Conservation (phyloP, 2,797 vertebrate genomes). For the Stomatorhinus walkeri region DNA sequence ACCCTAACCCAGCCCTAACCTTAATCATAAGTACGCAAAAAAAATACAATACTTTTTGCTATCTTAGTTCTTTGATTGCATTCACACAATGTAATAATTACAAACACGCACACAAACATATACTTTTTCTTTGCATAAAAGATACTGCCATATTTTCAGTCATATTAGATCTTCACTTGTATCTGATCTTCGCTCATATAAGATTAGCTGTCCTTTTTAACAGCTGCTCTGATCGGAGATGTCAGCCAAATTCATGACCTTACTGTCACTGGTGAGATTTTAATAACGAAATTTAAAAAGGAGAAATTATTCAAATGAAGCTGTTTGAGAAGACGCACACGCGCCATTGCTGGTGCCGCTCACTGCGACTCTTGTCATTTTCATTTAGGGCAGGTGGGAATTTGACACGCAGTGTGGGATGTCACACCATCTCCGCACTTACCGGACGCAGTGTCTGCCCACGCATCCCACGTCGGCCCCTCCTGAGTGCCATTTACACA, state of each 20-base stretch:
- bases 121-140: background rate
- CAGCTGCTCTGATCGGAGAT: background rate
- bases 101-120: background rate
- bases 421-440: background rate
- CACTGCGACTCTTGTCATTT: background rate
- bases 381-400: background rate
- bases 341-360: background rate
- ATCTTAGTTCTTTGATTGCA: background rate
- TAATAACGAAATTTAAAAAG: background rate
- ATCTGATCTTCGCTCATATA: background rate
- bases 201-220: background rate
- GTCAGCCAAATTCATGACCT: background rate
- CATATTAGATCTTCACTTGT: background rate
- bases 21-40: background rate
- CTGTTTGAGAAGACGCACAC: background rate
- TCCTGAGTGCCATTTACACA: conserved; percentile 3
- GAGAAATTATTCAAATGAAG: background rate
- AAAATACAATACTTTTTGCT: background rate
- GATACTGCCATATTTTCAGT: background rate
- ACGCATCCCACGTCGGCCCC: background rate
- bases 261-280: background rate
- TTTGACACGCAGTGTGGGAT: background rate
- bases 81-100: background rate
- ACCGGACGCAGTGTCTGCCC: background rate
- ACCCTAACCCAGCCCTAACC: background rate